A percentile compares a stretch with the other conserved stretches of the same genome.
These are phyloP conservation scores for Wiebesia pumilae DNA, from an alignment of 1,140 invertebrate genomes.

Conservation along the genomic window DNA sequence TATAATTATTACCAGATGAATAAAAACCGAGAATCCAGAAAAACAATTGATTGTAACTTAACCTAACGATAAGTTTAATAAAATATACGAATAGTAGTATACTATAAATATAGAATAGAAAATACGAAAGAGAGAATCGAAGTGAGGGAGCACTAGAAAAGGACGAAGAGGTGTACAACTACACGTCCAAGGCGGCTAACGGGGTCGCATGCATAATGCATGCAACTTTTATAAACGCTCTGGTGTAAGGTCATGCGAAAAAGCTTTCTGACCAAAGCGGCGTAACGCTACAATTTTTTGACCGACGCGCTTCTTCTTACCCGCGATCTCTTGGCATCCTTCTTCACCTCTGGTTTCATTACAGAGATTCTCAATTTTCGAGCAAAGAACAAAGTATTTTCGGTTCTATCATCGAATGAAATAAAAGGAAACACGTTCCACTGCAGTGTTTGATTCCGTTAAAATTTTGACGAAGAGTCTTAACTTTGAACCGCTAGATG, in stretches of 20 bases:
- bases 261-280: neutral
- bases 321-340: neutral
- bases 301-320: neutral
- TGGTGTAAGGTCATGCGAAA: neutral
- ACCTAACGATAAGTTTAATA: constrained; percentile 13
- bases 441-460: neutral
- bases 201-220: constrained; percentile 67
- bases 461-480: neutral
- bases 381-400: neutral
- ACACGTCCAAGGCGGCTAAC: constrained; percentile 54
- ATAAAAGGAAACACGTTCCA: neutral
- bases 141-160: neutral
- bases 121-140: neutral
- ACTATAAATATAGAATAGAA: neutral
- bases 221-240: constrained; percentile 58
- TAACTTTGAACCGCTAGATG: too few species aligned
- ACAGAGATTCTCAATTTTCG: neutral
- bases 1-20: neutral
- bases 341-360: neutral
- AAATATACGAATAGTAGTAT: neutral
- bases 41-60: neutral
- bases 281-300: constrained; percentile 13
- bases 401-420: neutral
- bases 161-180: constrained; percentile 60
- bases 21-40: neutral